Base-by-base conservation (phyloP, 2,113 vertebrate species). In the Leptocoma aspasia region DNA sequence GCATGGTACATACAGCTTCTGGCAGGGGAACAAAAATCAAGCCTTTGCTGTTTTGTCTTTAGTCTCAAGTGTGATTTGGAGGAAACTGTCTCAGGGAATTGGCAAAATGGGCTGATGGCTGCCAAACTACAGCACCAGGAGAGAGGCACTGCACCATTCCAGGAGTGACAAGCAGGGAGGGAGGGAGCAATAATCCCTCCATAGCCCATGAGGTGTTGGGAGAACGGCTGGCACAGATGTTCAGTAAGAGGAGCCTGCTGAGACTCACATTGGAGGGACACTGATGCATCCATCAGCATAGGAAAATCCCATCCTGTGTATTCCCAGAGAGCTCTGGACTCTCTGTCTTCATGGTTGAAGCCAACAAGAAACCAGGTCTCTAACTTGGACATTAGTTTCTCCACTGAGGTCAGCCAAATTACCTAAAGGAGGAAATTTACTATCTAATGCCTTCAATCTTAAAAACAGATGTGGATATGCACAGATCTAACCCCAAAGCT, bases 151-250 rank as follows among this genome's bases (percentile, higher is more conserved):
- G 27, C 31, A 16, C 9, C 26, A 2, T 8, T 8, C 17, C 13
- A 16, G 52, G 50, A 45, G 49, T 0, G 2, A 23, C 0, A 0
- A 81, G 65, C 21, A 72, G 39, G 39, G 5, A 83, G 19, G 27
- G 24, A 82, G 31, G 56, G 5, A 57, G 35, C 18, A 44, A 10
- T 4, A 47, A 47, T 4, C 15, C 24, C 8, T 41, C 24, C 0
- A 0, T 7, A 16, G 13, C 54, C 35, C 4, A 0, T 0, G 2
- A 15, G 37, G 54, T 13, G 57, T 63, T 52, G 59, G 49, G 33
- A 68, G 53, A 75, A 71, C 1, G 35, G 35, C 16, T 31, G 54
- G 41, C 80, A 71, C 45, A 31, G 64, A 30, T 44, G 15, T 53
- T 80, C 54, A 33, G 37, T 5, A 16, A 9, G 1, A 0, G 6